These are phyloP conservation scores for Poecilia gillii DNA, from an alignment of 2,797 vertebrate species.

Conservation along the genomic window DNA sequence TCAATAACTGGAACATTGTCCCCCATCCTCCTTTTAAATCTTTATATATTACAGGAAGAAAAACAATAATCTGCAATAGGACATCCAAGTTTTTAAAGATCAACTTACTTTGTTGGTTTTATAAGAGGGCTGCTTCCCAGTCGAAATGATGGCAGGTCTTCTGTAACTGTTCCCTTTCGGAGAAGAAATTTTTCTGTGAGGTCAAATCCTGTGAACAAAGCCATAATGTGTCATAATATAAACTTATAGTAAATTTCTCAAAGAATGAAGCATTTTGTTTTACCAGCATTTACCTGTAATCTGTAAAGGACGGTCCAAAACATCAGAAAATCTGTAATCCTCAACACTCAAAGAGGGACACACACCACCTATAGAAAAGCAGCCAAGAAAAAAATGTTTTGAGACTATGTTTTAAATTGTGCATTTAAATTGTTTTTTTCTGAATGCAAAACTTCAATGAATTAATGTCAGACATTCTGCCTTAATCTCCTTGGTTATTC, in stretches of 20 bases:
- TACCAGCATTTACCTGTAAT: conserved; percentile 83
- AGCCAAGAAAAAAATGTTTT: conserved; percentile 28
- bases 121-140: conserved; percentile 90
- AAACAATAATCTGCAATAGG: not conserved
- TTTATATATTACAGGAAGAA: not conserved
- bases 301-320: conserved; percentile 74
- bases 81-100: not conserved
- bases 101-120: conserved; percentile 91
- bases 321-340: conserved; percentile 75
- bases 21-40: not conserved
- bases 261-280: not conserved
- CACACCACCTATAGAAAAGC: conserved; percentile 75
- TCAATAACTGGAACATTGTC: not conserved
- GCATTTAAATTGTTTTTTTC: not conserved
- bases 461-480: not conserved
- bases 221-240: conserved; percentile 11
- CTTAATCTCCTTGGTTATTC: not conserved
- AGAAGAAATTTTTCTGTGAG: conserved; percentile 91
- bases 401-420: not conserved
- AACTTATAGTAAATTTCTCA: not conserved
- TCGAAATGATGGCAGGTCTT: conserved; percentile 88
- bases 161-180: conserved; percentile 83
- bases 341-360: conserved; percentile 86
- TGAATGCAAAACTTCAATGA: conserved; percentile 1
- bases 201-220: conserved; percentile 87